Conservation (phyloP, 2,797 vertebrate species). For the Hafferia zeledoni region DNA sequence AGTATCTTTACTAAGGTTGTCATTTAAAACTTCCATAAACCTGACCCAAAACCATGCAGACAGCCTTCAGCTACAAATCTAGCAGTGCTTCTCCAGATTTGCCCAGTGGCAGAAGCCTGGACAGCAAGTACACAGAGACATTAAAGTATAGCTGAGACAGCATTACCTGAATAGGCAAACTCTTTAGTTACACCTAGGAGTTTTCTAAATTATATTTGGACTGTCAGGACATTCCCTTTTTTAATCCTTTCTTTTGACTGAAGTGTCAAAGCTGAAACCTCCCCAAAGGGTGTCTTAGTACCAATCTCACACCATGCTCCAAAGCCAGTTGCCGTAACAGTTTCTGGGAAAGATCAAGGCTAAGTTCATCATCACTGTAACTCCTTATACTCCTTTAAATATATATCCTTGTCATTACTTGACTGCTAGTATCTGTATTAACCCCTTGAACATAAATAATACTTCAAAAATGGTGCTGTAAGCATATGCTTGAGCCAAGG, state of each 20-base stretch:
- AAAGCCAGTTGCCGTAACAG: neutral
- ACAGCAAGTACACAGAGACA: neutral
- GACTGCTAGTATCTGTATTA: neutral
- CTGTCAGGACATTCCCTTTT: neutral
- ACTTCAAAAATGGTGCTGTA: neutral
- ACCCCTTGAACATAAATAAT: neutral
- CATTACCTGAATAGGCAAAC: neutral
- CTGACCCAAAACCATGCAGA: neutral
- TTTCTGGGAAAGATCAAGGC: neutral
- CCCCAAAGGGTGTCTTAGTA: neutral
- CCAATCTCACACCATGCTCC: neutral
- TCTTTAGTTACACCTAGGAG: neutral
- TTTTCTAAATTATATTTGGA: neutral
- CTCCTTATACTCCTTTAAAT: neutral
- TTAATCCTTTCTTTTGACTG: neutral
- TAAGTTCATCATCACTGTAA: neutral
- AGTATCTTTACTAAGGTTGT: neutral
- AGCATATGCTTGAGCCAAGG: neutral
- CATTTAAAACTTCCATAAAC: slow-evolving; percentile 18
- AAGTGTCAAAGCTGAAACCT: neutral
- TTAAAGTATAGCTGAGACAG: neutral
- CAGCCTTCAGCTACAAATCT: slow-evolving; percentile 14
- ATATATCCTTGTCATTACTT: neutral
- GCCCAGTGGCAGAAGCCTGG: neutral
- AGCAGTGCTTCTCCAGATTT: neutral